phyloP scores from a whole-genome alignment of 2,797 vertebrate species.

The Sciaenops ocellatus region DNA sequence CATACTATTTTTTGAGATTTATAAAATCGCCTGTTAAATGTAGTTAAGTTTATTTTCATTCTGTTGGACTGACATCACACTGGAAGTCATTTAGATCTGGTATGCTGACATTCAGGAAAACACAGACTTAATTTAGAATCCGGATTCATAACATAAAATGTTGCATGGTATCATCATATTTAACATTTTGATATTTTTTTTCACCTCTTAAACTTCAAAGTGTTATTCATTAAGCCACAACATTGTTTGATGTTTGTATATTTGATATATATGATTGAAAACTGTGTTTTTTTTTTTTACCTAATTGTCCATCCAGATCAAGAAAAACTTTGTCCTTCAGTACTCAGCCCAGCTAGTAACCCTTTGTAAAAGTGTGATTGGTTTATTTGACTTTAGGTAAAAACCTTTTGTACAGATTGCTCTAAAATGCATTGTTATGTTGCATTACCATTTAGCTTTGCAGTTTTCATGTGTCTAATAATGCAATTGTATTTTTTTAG shows the following conservation, averaged over 20 bases:
- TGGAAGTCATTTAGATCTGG: not conserved
- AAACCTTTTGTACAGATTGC: conserved; percentile 16
- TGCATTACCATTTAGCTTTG: not conserved
- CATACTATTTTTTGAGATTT: not conserved
- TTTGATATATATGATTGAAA: not conserved
- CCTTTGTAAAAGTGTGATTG: not conserved
- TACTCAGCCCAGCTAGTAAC: not conserved
- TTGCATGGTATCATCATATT: not conserved
- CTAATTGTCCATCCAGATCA: not conserved
- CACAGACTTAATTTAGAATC: not conserved
- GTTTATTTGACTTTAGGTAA: conserved; percentile 5
- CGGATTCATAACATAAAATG: not conserved
- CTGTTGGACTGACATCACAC: not conserved
- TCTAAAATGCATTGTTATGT: conserved; percentile 15
- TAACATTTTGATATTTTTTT: not conserved
- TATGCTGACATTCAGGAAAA: not conserved
- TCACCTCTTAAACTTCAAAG: not conserved
- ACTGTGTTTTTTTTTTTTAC: not conserved
- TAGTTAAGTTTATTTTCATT: not conserved
- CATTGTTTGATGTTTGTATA: not conserved
- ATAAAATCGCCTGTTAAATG: not conserved
- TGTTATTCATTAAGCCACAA: not conserved
- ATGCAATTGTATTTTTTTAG: not conserved
- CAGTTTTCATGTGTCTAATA: not conserved
- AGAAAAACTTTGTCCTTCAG: not conserved